Conservation (phyloP, 53 echinoderm and acorn worm species). For the Henricia sp. region DNA sequence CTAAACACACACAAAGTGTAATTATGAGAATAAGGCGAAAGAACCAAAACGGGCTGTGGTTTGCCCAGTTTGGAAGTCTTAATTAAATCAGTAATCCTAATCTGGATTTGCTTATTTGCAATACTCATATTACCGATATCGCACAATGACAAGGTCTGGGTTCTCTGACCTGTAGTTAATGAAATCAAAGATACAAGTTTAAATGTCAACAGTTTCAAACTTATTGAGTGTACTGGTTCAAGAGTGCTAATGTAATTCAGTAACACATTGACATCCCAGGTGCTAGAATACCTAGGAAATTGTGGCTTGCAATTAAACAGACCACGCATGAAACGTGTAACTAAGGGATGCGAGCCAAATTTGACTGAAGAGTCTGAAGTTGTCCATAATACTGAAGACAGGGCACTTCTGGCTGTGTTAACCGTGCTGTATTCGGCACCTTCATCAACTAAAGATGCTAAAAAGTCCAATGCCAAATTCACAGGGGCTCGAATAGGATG, state of each 20-base stretch:
- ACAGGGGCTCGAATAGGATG: constrained; percentile 15
- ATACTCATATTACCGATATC: constrained; percentile 1
- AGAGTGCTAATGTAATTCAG: not conserved
- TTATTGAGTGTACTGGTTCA: constrained; percentile 1
- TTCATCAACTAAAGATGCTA: not conserved
- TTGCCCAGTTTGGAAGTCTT: constrained; percentile 8
- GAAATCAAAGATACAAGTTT: constrained; percentile 9
- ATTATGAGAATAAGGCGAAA: not conserved
- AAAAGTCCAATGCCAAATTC: constrained; percentile 1
- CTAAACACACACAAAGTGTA: not conserved
- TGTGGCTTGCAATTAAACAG: not conserved
- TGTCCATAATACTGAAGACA: constrained; percentile 4
- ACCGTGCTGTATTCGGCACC: constrained; percentile 5
- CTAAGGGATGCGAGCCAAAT: constrained; percentile 1
- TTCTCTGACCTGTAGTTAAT: constrained; percentile 18
- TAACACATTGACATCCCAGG: constrained; percentile 4
- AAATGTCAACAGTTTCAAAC: constrained; percentile 16
- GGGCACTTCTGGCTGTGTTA: not conserved
- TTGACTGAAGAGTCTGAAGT: not conserved
- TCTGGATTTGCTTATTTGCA: constrained; percentile 9
- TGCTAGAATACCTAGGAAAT: not conserved
- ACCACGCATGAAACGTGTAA: not conserved
- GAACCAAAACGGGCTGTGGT: not conserved
- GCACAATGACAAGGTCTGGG: constrained; percentile 14
- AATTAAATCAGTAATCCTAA: constrained; percentile 10